Conservation (phyloP, 2,797 vertebrate species). For the Urosaurus nigricauda region DNA sequence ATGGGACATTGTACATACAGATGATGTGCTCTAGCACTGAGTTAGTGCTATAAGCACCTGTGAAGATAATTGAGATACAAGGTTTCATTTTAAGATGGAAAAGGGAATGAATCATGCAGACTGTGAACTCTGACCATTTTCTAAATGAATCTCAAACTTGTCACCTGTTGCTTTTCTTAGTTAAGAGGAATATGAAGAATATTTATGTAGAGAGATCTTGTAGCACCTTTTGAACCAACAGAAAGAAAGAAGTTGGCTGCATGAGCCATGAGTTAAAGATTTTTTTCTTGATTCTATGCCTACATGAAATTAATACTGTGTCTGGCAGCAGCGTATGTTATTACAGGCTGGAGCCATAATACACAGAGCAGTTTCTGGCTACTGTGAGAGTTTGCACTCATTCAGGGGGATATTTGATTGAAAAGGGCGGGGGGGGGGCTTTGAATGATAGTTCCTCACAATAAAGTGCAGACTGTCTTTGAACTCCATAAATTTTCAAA, state of each 20-base stretch:
- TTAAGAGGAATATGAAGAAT: not conserved
- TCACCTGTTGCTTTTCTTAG: not conserved
- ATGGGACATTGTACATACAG: not conserved
- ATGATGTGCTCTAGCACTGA: not conserved
- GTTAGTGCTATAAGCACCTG: not conserved
- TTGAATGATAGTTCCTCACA: not conserved
- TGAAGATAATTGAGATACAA: not conserved
- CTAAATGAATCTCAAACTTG: not conserved
- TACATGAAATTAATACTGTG: not conserved
- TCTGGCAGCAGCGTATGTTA: not conserved
- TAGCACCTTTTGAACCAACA: no score
- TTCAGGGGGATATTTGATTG: not conserved
- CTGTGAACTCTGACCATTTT: not conserved
- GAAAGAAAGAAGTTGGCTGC: no score
- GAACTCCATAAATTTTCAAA: not conserved
- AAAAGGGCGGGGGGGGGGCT: no score
- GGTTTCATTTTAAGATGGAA: no score
- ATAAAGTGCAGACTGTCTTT: not conserved
- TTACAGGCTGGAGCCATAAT: not conserved
- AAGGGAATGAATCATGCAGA: not conserved
- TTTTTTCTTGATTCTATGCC: not conserved
- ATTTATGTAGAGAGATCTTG: not conserved
- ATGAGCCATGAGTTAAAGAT: accelerated
- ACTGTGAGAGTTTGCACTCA: not conserved
- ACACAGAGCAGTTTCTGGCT: not conserved